These are phyloP conservation scores for Eucidaris tribuloides DNA, from an alignment of 35 echinoderm and acorn worm species.

Conservation along the genomic window DNA sequence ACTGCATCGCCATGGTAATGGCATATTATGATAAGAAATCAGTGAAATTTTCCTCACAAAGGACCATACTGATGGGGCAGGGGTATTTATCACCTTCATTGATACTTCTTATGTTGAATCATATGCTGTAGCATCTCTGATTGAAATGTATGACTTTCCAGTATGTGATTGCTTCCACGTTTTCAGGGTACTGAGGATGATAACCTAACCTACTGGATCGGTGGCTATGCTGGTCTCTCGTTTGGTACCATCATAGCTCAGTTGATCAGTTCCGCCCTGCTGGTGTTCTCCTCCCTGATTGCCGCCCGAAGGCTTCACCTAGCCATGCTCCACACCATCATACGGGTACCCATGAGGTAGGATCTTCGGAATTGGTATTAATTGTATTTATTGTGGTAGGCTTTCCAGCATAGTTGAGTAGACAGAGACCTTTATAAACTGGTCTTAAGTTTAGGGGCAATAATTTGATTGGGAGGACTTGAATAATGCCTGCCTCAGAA, in stretches of 20 bases:
- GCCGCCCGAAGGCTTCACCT: constrained; percentile 72
- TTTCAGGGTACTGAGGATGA: not conserved
- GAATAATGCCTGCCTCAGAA: too few species aligned
- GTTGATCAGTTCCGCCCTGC: constrained; percentile 28
- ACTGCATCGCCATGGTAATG: too few species aligned
- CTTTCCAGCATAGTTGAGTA: too few species aligned
- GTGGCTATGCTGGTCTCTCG: constrained; percentile 78
- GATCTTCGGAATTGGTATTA: too few species aligned
- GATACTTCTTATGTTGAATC: not conserved
- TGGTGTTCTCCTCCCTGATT: constrained; percentile 52
- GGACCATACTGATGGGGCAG: not conserved
- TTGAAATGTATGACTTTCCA: not conserved
- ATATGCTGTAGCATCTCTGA: not conserved
- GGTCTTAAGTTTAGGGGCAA: too few species aligned
- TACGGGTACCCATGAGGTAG: constrained; percentile 86
- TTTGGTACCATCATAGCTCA: constrained; percentile 39
- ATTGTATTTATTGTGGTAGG: too few species aligned
- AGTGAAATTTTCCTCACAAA: not conserved
- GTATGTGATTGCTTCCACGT: not conserved
- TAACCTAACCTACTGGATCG: constrained; percentile 26
- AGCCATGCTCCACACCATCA: constrained; percentile 70
- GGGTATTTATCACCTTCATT: too few species aligned
- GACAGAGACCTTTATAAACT: too few species aligned
- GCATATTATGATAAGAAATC: too few species aligned
- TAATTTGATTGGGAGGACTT: too few species aligned